Base-by-base conservation (phyloP, 2,113 vertebrate genomes). In the Plestiodon gilberti region DNA sequence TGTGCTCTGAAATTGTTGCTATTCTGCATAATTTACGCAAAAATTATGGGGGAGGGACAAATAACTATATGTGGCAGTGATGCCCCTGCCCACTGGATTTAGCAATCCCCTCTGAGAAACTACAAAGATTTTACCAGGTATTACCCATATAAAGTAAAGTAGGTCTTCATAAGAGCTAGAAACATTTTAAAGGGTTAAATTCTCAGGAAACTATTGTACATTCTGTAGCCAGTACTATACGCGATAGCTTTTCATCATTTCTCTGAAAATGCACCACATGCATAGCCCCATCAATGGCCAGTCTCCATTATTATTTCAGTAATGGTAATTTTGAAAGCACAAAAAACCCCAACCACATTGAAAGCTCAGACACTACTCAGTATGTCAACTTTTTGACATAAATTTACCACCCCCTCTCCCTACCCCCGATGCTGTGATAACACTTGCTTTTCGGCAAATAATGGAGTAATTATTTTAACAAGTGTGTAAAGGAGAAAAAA, bases 401-500 rank as follows among this genome's bases (percentile, higher is more conserved):
- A 81, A 35, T 1, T 9, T 30, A 43, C 40, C 74, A 67, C 43
- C 59, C 33, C 43, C 43, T 10, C 35, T 15, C 59, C 18, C 28
- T 28, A 28, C 52, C 0, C 86, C 86, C 59, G 78, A 90, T 0
- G 0, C 40, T 91, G 71, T 59, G 73, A 62, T 74, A 88, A 83
- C 11, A 78, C 81, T 92, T 73, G 35, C 43, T 81, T 80, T 71
- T 90, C 76, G 84, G 87, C 33, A 71, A 85, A 88, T 48, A 91
- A 88, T 81, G 92, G 69, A 83, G 67, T 65, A 64, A 94, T 94
- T 92, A 91, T 83, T 85, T 87, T 61, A 82, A 79, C 90, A 90
- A 94, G 88, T 91, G 89, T 85, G 73, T 91, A 94, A 94, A 94
- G 61, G 18, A 6, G 89, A 82, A 87, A 77, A 90, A 91, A 57